Conservation (phyloP, 2,888 invertebrate species). For the Sycophila texana region DNA sequence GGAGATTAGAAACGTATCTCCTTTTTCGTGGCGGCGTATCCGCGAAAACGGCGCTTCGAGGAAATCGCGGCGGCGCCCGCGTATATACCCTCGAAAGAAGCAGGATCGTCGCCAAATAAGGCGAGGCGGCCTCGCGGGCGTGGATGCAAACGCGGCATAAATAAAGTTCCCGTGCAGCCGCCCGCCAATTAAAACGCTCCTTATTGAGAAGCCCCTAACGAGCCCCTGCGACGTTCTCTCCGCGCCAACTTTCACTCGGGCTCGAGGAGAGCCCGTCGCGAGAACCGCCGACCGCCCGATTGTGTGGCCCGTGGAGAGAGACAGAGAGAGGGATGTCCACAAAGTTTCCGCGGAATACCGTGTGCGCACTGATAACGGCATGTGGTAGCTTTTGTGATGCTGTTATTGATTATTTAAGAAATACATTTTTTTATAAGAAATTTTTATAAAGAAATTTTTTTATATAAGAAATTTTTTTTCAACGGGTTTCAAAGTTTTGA, state of each 20-base stretch:
- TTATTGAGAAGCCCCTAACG: constrained; percentile 66
- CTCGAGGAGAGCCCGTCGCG: constrained; percentile 4
- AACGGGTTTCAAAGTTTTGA: no score
- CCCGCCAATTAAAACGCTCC: constrained; percentile 73
- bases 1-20: constrained; percentile 30
- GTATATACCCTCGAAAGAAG: background rate
- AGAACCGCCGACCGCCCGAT: no score
- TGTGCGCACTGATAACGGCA: constrained; percentile 8
- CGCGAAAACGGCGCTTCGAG: background rate
- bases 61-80: background rate
- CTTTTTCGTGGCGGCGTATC: background rate
- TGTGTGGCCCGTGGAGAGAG: no score
- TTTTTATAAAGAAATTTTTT: no score
- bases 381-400: background rate
- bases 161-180: constrained; percentile 35
- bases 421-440: constrained; percentile 27
- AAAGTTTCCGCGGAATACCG: constrained; percentile 11
- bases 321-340: background rate
- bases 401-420: no score
- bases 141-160: constrained; percentile 34
- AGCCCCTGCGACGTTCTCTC: constrained; percentile 41
- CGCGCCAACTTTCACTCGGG: constrained; percentile 42
- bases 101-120: constrained; percentile 47
- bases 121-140: constrained; percentile 16
- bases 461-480: no score